These are phyloP conservation scores for Drosophila suboccidentalis DNA, from an alignment of 2,888 invertebrate genomes.

Conservation along the genomic window DNA sequence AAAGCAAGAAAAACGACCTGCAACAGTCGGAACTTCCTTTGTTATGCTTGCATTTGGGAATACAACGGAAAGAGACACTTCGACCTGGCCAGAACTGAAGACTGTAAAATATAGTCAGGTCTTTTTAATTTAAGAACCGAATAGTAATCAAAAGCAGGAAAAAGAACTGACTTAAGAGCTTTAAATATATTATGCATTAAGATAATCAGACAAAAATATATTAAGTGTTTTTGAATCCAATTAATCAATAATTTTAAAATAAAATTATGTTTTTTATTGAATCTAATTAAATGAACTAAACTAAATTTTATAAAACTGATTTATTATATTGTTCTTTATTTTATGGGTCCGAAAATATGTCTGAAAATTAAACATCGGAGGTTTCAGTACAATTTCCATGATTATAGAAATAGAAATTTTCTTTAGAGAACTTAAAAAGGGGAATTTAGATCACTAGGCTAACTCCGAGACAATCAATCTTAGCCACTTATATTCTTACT, in stretches of 20 bases:
- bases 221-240: background rate
- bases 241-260: background rate
- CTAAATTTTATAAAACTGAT: too few relatives aligned
- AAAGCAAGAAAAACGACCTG: slow-evolving; percentile 12
- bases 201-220: background rate
- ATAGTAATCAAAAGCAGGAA: background rate
- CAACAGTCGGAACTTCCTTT: slow-evolving; percentile 47
- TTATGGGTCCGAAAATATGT: too few relatives aligned
- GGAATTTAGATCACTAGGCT: background rate
- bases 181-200: background rate
- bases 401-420: background rate
- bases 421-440: background rate
- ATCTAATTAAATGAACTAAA: background rate
- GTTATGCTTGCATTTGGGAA: slow-evolving; percentile 25
- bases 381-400: too few relatives aligned
- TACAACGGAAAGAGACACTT: slow-evolving; percentile 27
- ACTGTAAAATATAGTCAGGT: background rate
- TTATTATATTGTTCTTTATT: too few relatives aligned
- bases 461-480: background rate
- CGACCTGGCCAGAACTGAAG: background rate
- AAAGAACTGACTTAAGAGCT: background rate
- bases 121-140: slow-evolving; percentile 26
- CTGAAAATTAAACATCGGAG: too few relatives aligned
- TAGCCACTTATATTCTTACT: background rate
- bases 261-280: too few relatives aligned